A percentile compares a stretch with the other conserved stretches of the same genome.
Evolutionary conservation across 2,797 vertebrate species (phyloP).

Genomic region (Sparus aurata): DNA sequence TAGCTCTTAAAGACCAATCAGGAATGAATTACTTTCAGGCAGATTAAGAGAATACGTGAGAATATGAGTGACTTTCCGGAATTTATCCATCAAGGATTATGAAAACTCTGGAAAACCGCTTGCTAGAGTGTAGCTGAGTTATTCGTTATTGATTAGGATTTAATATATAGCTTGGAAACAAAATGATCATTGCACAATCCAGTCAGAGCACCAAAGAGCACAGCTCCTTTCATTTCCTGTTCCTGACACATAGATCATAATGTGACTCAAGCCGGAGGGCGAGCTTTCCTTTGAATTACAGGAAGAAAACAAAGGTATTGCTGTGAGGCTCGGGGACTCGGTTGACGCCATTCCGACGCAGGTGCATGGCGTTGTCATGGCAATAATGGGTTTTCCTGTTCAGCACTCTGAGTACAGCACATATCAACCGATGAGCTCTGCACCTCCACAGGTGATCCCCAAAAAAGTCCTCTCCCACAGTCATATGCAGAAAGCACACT

Average conservation of each 20-base stretch:
- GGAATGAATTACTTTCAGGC: neutral
- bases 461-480: constrained; percentile 39
- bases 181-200: neutral
- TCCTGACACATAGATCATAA: constrained; percentile 42
- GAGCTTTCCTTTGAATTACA: constrained; percentile 50
- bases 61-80: neutral
- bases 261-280: constrained; percentile 61
- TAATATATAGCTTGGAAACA: neutral
- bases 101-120: neutral
- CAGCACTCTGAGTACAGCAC: constrained; percentile 19
- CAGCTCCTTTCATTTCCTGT: constrained; percentile 54
- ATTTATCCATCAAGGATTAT: neutral
- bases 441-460: constrained; percentile 75
- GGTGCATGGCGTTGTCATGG: constrained; percentile 72
- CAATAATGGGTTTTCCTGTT: constrained; percentile 75
- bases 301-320: constrained; percentile 55
- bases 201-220: constrained; percentile 3
- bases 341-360: constrained; percentile 77
- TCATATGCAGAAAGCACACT: constrained; percentile 23
- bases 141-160: constrained; percentile 26
- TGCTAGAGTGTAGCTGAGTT: neutral
- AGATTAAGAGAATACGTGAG: neutral
- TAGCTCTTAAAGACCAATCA: neutral
- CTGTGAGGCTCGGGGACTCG: constrained; percentile 67
- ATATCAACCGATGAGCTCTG: constrained; percentile 31